Percentiles rank a stretch among this genome's conserved stretches.
Conservation (phyloP, 2,113 vertebrate genomes). For the Triplophysa siluroides region DNA sequence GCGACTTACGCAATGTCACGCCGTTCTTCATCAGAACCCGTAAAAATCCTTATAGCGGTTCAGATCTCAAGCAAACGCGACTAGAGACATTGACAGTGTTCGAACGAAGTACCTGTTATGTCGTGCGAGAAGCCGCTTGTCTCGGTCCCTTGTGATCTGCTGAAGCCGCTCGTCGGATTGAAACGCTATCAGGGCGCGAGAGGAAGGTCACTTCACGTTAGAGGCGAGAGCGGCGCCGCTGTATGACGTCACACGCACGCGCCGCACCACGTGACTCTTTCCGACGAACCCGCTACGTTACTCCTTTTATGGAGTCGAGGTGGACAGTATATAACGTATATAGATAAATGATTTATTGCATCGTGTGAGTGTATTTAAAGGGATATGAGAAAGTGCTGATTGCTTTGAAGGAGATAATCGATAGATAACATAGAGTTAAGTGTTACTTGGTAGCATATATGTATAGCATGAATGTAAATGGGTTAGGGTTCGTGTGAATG, state of each 20-base stretch:
- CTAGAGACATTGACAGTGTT: not conserved
- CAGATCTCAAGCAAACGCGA: not conserved
- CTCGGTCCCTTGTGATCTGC: not conserved
- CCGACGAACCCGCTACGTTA: conserved; percentile 23
- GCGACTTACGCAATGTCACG: not conserved
- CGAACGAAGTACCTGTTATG: not conserved
- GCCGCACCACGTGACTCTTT: conserved; percentile 20
- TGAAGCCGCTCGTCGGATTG: not conserved
- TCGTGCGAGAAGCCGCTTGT: not conserved
- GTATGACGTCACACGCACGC: conserved; percentile 33
- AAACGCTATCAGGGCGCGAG: conserved; percentile 16
- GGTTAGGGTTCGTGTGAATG: no score
- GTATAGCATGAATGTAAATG: no score
- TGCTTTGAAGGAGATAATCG: conserved; percentile 14
- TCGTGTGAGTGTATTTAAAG: no score
- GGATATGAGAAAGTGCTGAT: no score
- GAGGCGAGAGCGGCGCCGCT: conserved; percentile 1
- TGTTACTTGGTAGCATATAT: not conserved
- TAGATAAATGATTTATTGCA: no score
- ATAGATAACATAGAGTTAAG: not conserved
- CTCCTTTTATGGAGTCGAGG: conserved; percentile 12
- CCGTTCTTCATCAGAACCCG: not conserved
- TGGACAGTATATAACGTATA: not conserved
- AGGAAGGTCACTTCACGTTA: conserved; percentile 55
- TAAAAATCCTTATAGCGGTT: not conserved